Conservation (phyloP, 1,140 invertebrate genomes). For the Bombus sibiricus region DNA sequence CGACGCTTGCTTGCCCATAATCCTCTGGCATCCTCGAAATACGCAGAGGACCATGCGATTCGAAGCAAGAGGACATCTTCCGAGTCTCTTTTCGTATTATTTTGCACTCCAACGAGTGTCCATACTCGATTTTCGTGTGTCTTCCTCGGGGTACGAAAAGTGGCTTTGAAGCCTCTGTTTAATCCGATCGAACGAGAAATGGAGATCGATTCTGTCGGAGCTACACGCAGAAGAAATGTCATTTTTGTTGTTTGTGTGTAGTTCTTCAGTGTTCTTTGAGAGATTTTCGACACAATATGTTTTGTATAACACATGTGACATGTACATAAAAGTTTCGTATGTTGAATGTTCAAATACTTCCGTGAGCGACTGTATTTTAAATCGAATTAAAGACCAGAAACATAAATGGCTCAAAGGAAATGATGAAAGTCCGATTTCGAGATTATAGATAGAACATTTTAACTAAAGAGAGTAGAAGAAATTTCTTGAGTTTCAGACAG, state of each 20-base stretch:
- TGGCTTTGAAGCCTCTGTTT: background rate
- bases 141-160: background rate
- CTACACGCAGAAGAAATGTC: background rate
- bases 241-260: background rate
- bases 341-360: no score
- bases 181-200: conserved; percentile 52
- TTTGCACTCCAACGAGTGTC: conserved; percentile 41
- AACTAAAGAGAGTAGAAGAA: background rate
- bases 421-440: no score
- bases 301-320: no score
- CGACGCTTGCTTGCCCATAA: conserved; percentile 19
- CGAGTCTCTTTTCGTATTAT: conserved; percentile 15
- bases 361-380: no score
- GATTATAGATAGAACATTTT: no score
- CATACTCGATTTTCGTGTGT: conserved; percentile 21
- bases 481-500: background rate
- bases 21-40: conserved; percentile 15
- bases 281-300: no score
- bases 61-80: background rate
- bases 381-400: no score
- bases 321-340: no score
- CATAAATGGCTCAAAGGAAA: no score
- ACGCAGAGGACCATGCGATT: background rate
- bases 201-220: background rate
- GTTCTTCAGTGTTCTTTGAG: no score